Evolutionary conservation across 1,140 invertebrate species (phyloP).

Genomic region (Penaeus chinensis): DNA sequence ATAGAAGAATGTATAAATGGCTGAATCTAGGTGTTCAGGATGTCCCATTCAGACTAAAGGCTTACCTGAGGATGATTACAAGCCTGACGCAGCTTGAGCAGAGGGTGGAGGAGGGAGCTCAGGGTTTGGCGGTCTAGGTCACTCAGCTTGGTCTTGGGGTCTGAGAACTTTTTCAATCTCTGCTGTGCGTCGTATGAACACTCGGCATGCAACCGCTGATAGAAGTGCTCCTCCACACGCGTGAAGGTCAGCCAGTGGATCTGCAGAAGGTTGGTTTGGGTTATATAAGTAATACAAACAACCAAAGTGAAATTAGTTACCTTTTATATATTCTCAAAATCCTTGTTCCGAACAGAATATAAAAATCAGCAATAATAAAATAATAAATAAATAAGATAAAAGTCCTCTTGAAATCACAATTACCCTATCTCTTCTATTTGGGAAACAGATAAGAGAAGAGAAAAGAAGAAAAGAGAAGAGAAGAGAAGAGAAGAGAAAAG

Average conservation of each 20-base stretch:
- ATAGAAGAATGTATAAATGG: background rate
- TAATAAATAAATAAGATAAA: slow-evolving; percentile 36
- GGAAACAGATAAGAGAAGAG: slow-evolving; percentile 67
- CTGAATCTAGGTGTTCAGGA: too few relatives aligned
- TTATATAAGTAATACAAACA: background rate
- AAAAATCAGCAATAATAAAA: slow-evolving; percentile 66
- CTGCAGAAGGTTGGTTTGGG: slow-evolving; percentile 47
- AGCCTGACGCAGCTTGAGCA: slow-evolving; percentile 78
- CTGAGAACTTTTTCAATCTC: slow-evolving; percentile 67
- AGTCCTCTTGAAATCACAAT: background rate
- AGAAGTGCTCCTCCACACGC: slow-evolving; percentile 75
- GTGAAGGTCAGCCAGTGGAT: slow-evolving; percentile 73
- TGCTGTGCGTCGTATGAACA: slow-evolving; percentile 68
- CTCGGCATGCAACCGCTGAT: slow-evolving; percentile 70
- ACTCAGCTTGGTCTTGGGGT: slow-evolving; percentile 67
- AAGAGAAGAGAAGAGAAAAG: slow-evolving; percentile 65
- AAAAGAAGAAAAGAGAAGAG: slow-evolving; percentile 40
- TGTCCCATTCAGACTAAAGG: too few relatives aligned
- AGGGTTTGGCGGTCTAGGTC: slow-evolving; percentile 69
- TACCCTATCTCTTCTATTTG: slow-evolving; percentile 50
- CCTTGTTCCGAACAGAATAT: slow-evolving; percentile 62
- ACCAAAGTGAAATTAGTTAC: background rate
- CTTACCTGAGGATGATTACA: slow-evolving; percentile 78
- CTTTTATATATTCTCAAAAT: background rate
- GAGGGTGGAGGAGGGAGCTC: slow-evolving; percentile 73